Evolutionary conservation across 2,797 vertebrate genomes (phyloP).

Genomic region (Hyperoplus immaculatus): DNA sequence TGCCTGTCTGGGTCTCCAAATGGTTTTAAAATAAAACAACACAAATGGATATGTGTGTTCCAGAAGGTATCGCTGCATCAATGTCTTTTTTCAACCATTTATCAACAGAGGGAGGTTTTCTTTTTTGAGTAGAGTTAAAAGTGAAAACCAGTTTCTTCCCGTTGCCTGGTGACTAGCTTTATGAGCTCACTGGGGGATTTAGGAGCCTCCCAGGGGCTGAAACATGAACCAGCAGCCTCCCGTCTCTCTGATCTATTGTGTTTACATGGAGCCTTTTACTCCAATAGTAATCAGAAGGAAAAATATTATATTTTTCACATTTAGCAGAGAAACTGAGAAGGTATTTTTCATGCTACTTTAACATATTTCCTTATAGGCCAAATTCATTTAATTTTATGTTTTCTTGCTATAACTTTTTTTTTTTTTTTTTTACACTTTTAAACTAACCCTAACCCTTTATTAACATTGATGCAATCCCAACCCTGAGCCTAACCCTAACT

Average conservation of each 20-base stretch:
- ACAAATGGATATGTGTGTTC: not conserved
- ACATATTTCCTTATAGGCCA: too few relatives aligned
- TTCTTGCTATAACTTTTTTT: not conserved
- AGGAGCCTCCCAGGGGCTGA: conserved; percentile 12
- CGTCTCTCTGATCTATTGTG: not conserved
- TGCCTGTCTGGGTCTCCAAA: conserved; percentile 9
- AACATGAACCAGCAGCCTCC: not conserved
- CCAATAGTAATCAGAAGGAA: not conserved
- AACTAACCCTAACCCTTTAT: not conserved
- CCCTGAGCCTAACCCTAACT: not conserved
- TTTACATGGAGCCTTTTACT: not conserved
- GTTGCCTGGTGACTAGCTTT: conserved; percentile 28
- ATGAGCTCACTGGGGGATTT: conserved; percentile 2
- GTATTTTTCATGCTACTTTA: not conserved
- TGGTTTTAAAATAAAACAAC: conserved; percentile 16
- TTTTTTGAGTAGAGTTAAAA: not conserved
- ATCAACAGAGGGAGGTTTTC: not conserved
- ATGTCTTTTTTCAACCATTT: not conserved
- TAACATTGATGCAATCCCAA: not conserved
- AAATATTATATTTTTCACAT: not conserved
- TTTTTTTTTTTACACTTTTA: too few relatives aligned
- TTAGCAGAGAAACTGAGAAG: not conserved
- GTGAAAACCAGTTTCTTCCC: not conserved
- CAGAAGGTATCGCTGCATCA: not conserved
- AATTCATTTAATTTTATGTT: not conserved